A percentile compares a stretch with the other conserved stretches of the same genome.
Evolutionary conservation across 2,113 vertebrate genomes (phyloP).

Genomic region (Brachyistius frenatus): DNA sequence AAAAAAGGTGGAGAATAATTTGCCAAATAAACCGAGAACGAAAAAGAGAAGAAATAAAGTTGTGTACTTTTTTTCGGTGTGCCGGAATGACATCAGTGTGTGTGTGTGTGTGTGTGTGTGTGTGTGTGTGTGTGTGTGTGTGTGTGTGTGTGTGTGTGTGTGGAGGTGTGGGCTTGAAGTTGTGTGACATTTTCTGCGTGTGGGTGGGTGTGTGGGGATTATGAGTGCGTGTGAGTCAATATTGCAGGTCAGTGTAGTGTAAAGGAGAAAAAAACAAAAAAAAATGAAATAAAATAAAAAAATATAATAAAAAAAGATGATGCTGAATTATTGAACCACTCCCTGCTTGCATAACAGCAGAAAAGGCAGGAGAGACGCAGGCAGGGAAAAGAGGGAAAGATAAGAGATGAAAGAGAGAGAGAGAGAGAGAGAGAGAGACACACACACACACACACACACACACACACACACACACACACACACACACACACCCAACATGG

Average conservation of each 20-base stretch:
- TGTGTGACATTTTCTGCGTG: slow-evolving; percentile 37
- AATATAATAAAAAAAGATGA: slow-evolving; percentile 9
- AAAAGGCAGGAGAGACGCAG: slow-evolving; percentile 2
- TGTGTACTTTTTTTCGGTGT: slow-evolving; percentile 3
- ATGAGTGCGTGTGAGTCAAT: slow-evolving; percentile 46
- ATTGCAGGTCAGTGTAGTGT: slow-evolving; percentile 56
- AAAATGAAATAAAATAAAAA: slow-evolving; percentile 24
- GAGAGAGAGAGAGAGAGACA: background rate
- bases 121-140: background rate
- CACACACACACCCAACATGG: slow-evolving; percentile 1
- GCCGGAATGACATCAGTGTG: slow-evolving; percentile 2
- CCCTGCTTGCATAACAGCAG: slow-evolving; percentile 56
- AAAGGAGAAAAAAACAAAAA: slow-evolving; percentile 35
- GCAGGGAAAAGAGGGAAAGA: background rate
- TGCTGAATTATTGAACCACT: slow-evolving; percentile 72
- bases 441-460: slow-evolving; percentile 1
- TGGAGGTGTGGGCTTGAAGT: background rate
- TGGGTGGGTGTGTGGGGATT: slow-evolving; percentile 34
- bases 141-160: slow-evolving; percentile 11
- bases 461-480: slow-evolving; percentile 7
- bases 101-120: slow-evolving; percentile 11
- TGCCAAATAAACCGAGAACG: slow-evolving; percentile 76
- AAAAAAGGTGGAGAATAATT: slow-evolving; percentile 64
- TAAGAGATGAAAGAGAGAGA: too few relatives aligned
- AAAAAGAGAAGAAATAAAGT: slow-evolving; percentile 29